Conservation (phyloP, 2,113 vertebrate genomes). For the Bubo blakistoni region DNA sequence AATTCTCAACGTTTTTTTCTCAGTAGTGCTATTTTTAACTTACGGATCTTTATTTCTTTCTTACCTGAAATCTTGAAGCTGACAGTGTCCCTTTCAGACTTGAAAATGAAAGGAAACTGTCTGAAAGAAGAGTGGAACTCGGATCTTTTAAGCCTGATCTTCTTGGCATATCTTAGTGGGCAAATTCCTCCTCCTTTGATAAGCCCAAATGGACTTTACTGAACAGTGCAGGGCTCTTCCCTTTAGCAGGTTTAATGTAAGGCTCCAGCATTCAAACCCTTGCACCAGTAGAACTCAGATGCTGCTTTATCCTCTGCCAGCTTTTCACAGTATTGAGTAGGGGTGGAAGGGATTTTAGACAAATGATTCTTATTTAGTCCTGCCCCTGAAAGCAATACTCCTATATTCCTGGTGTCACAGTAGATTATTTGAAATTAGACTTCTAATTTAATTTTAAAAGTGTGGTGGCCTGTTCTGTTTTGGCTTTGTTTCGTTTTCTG, state of each 20-base stretch:
- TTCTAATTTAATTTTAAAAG: background rate
- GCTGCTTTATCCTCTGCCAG: background rate
- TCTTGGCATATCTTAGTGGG: background rate
- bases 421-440: background rate
- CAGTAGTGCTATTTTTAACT: conserved; percentile 1
- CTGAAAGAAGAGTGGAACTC: background rate
- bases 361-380: background rate
- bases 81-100: conserved; percentile 10
- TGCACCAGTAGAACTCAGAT: background rate
- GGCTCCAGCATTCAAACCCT: background rate
- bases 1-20: fast-evolving
- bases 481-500: background rate
- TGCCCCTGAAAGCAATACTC: background rate
- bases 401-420: background rate
- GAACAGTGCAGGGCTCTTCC: background rate
- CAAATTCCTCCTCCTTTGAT: background rate
- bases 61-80: conserved; percentile 13
- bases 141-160: background rate
- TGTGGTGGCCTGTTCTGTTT: background rate
- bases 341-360: background rate
- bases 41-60: background rate
- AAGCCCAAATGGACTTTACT: background rate
- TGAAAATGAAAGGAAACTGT: background rate
- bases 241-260: background rate
- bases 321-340: background rate